phyloP scores from a whole-genome alignment of 2,113 vertebrate species.

The Panthera uncia region DNA sequence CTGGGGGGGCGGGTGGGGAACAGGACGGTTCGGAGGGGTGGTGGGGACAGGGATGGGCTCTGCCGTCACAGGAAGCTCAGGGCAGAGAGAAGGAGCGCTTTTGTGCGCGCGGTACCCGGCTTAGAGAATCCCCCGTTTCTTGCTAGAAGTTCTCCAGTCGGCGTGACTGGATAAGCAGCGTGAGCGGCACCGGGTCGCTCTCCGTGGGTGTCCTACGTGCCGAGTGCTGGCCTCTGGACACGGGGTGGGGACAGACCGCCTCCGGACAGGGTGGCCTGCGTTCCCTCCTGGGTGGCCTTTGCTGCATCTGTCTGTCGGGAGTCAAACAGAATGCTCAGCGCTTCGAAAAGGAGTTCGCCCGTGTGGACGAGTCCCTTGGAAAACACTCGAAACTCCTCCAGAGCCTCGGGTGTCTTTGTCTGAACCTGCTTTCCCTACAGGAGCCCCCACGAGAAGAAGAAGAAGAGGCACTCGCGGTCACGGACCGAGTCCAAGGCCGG shows the following conservation, averaged over 20 bases:
- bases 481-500: conserved; percentile 86
- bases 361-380: neutral
- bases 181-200: neutral
- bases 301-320: neutral
- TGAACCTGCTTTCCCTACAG: conserved; percentile 69
- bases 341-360: neutral
- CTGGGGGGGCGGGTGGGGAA: neutral
- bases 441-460: conserved; percentile 92
- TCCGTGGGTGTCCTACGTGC: neutral
- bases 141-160: neutral
- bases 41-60: neutral
- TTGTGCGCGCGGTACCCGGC: rapidly evolving
- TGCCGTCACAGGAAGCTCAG: neutral
- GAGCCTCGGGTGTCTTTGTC: neutral
- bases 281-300: neutral
- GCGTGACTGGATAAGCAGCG: neutral
- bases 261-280: neutral
- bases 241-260: neutral
- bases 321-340: neutral
- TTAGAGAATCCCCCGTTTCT: neutral
- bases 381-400: rapidly evolving
- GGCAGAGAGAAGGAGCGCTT: neutral
- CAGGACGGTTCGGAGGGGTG: neutral
- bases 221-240: neutral
- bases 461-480: conserved; percentile 86